Conservation (phyloP, 2,797 vertebrate species). For the Cyprinodon diabolis region DNA sequence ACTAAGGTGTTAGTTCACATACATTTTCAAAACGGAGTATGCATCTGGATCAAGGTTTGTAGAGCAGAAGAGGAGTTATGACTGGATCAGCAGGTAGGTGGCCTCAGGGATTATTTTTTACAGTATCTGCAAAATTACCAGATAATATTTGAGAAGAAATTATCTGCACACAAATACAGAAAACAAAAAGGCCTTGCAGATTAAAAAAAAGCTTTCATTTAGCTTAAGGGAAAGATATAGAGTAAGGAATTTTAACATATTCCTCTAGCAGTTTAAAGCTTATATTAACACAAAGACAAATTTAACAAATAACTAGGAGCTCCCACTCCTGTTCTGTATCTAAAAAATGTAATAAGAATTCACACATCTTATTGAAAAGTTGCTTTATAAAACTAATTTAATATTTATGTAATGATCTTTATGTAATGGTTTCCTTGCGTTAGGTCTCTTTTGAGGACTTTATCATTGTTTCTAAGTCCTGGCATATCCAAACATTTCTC, state of each 20-base stretch:
- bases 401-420: too few species aligned
- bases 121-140: slow-evolving; percentile 29
- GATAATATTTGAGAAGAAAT: slow-evolving; percentile 25
- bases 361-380: neutral
- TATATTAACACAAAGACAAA: slow-evolving; percentile 4
- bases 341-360: neutral
- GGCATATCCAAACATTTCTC: too few species aligned
- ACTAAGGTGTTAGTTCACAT: slow-evolving; percentile 33
- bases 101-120: slow-evolving; percentile 38
- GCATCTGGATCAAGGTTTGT: slow-evolving; percentile 34
- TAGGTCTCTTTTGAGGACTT: too few species aligned
- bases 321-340: neutral
- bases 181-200: slow-evolving; percentile 17
- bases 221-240: neutral
- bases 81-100: slow-evolving; percentile 44
- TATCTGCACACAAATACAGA: slow-evolving; percentile 17
- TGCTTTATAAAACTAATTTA: too few species aligned
- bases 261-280: neutral
- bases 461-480: too few species aligned
- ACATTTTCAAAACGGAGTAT: slow-evolving; percentile 26
- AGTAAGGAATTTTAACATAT: neutral
- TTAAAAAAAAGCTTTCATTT: neutral
- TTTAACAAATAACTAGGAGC: neutral
- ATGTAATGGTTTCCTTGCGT: too few species aligned
- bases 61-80: slow-evolving; percentile 38